Percentiles rank a stretch among this genome's conserved stretches.
These are phyloP conservation scores for Nettapus auritus DNA, from an alignment of 2,113 vertebrate species.

Conservation along the genomic window DNA sequence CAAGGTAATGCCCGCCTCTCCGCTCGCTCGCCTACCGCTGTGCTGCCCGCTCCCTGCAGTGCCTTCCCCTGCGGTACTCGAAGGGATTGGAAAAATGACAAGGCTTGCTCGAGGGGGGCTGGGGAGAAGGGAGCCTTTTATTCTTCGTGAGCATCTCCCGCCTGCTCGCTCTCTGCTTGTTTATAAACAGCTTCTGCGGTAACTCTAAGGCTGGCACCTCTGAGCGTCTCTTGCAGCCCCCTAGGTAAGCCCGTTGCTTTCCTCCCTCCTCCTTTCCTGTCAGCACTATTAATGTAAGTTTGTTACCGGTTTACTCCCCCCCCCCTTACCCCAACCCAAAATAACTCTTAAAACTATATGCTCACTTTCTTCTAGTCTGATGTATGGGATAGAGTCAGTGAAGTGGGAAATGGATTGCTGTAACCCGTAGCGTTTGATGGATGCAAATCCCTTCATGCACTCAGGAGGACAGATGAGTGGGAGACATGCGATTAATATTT, in stretches of 20 bases:
- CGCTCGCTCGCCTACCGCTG: background rate
- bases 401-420: background rate
- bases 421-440: background rate
- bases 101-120: background rate
- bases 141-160: background rate
- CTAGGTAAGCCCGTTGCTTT: background rate
- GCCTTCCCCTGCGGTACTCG: background rate
- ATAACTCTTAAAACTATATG: background rate
- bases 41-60: background rate
- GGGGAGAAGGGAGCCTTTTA: background rate
- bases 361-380: background rate
- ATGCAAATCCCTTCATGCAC: background rate
- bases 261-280: background rate
- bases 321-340: background rate
- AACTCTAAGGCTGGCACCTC: background rate
- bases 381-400: background rate
- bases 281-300: background rate
- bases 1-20: slow-evolving; percentile 23
- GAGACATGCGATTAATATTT: slow-evolving; percentile 32
- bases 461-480: background rate
- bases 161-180: background rate
- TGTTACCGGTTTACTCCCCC: background rate
- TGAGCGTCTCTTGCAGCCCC: background rate
- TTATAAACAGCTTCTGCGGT: background rate
- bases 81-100: background rate